These are phyloP conservation scores for Corapipo altera DNA, from an alignment of 2,113 vertebrate genomes.

Conservation along the genomic window DNA sequence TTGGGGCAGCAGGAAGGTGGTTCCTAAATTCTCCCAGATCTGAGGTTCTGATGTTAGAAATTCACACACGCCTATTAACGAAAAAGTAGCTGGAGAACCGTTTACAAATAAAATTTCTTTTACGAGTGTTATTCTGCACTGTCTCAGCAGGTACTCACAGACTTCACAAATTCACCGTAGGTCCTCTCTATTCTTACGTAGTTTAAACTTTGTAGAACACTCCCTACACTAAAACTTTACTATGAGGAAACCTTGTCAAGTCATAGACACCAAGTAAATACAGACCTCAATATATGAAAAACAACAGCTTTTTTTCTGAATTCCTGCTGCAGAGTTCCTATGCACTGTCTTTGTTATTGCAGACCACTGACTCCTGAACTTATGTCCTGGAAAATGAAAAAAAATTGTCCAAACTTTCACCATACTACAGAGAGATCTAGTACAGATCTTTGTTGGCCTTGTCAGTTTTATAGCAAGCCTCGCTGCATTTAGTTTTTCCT, in stretches of 20 bases:
- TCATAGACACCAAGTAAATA: background rate
- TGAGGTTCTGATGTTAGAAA: background rate
- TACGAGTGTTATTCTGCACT: background rate
- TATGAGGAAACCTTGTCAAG: background rate
- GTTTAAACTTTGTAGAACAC: background rate
- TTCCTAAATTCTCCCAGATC: background rate
- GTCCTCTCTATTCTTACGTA: background rate
- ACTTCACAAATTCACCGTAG: background rate
- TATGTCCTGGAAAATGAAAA: background rate
- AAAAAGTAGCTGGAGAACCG: background rate
- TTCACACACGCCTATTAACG: background rate
- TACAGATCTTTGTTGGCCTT: background rate
- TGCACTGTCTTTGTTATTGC: background rate
- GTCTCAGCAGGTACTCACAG: background rate
- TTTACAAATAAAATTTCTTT: background rate
- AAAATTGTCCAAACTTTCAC: background rate
- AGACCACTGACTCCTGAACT: background rate
- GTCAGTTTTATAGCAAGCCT: background rate
- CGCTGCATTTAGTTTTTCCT: background rate
- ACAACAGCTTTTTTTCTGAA: background rate
- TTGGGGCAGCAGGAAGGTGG: background rate
- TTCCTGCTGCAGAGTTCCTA: background rate
- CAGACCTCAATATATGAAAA: background rate
- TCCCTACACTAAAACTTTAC: background rate
- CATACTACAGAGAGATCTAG: background rate